These are phyloP conservation scores for Eledone cirrhosa DNA, from an alignment of 2,888 invertebrate genomes.

Conservation along the genomic window DNA sequence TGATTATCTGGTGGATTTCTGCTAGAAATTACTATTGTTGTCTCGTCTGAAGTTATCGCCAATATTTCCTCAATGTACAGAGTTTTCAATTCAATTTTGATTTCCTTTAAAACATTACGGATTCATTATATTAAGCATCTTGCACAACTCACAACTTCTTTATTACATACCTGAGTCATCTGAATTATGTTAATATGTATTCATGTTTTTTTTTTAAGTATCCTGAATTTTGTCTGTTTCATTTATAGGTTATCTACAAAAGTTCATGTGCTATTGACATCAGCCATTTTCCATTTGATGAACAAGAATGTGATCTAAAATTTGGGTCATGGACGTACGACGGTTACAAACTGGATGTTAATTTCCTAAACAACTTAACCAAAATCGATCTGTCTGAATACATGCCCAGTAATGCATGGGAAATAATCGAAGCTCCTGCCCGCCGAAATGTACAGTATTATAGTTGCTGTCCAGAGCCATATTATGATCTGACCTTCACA, in stretches of 20 bases:
- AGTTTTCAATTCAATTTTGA: too few relatives aligned
- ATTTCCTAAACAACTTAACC: conserved; percentile 42
- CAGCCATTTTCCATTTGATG: conserved; percentile 65
- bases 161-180: too few relatives aligned
- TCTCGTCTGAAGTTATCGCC: too few relatives aligned
- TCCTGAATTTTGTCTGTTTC: too few relatives aligned
- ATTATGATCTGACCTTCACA: conserved; percentile 62
- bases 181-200: too few relatives aligned
- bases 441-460: conserved; percentile 53
- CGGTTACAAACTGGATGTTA: conserved; percentile 58
- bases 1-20: too few relatives aligned
- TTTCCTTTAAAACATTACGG: too few relatives aligned
- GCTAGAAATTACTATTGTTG: too few relatives aligned
- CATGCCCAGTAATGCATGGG: conserved; percentile 65
- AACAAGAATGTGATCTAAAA: conserved; percentile 64
- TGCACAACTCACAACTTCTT: too few relatives aligned
- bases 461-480: conserved; percentile 62
- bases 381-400: conserved; percentile 58
- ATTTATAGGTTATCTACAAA: conserved; percentile 61
- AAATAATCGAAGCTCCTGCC: conserved; percentile 58
- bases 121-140: too few relatives aligned
- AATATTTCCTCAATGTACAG: too few relatives aligned
- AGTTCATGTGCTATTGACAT: conserved; percentile 66
- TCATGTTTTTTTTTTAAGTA: too few relatives aligned
- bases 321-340: conserved; percentile 67